Percentiles rank a stretch among this genome's conserved stretches.
Evolutionary conservation across 1,140 invertebrate genomes (phyloP).

Genomic region (Rhizoglyphus robini): DNA sequence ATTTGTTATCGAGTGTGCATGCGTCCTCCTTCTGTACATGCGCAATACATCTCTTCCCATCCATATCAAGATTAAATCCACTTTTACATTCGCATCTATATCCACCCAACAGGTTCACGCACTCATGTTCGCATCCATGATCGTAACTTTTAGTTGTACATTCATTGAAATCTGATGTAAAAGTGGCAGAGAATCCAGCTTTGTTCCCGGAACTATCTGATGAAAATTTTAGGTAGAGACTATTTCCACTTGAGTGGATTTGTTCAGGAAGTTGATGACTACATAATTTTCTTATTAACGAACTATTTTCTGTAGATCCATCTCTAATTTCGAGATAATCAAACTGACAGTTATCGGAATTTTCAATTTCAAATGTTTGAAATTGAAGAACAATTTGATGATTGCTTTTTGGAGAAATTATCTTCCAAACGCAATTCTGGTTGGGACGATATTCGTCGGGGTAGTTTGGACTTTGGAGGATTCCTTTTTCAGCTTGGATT

Average conservation of each 20-base stretch:
- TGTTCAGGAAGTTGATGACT: slow-evolving; percentile 85
- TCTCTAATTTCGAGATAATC: slow-evolving; percentile 82
- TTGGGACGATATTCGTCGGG: slow-evolving; percentile 89
- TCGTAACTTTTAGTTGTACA: slow-evolving; percentile 55
- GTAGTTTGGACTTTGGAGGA: slow-evolving; percentile 86
- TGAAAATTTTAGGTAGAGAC: slow-evolving; percentile 87
- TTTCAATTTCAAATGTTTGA: slow-evolving; percentile 70
- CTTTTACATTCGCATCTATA: slow-evolving; percentile 88
- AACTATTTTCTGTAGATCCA: slow-evolving; percentile 43
- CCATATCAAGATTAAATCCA: slow-evolving; percentile 87
- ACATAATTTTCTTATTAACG: slow-evolving; percentile 77
- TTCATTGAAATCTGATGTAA: slow-evolving; percentile 93
- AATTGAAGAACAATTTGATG: slow-evolving; percentile 61
- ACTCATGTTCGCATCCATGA: slow-evolving; percentile 92
- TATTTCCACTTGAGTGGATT: slow-evolving; percentile 69
- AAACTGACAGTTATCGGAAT: slow-evolving; percentile 93
- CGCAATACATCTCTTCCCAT: slow-evolving; percentile 90
- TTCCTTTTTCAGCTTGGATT: slow-evolving; percentile 53
- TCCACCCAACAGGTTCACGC: slow-evolving; percentile 82
- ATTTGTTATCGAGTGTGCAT: slow-evolving; percentile 84
- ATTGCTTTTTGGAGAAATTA: slow-evolving; percentile 74
- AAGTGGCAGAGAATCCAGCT: slow-evolving; percentile 81
- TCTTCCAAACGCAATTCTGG: slow-evolving; percentile 89
- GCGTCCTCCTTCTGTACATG: slow-evolving; percentile 99
- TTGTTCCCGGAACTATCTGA: slow-evolving; percentile 94